phyloP scores from a whole-genome alignment of 2,888 invertebrate genomes.

The Tachina fera region DNA sequence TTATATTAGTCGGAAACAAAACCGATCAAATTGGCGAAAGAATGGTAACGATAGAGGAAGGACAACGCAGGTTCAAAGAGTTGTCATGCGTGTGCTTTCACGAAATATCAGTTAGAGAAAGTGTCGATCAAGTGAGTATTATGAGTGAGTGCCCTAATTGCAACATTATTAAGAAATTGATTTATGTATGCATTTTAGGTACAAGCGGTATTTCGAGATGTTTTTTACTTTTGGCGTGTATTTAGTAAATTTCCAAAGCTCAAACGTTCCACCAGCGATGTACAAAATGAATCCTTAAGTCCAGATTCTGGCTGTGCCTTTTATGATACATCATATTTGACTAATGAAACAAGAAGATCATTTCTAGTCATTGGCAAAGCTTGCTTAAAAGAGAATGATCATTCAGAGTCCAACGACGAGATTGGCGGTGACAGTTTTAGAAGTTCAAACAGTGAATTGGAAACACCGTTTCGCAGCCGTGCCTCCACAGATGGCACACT shows the following conservation, averaged over 20 bases:
- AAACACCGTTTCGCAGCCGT: constrained; percentile 87
- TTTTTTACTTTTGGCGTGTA: constrained; percentile 89
- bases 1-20: constrained; percentile 92
- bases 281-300: constrained; percentile 83
- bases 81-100: constrained; percentile 92
- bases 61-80: constrained; percentile 89
- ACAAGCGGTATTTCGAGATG: constrained; percentile 89
- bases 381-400: constrained; percentile 86
- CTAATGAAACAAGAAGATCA: constrained; percentile 78
- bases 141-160: background rate
- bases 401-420: constrained; percentile 86
- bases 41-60: constrained; percentile 91
- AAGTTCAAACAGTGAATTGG: constrained; percentile 82
- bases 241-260: constrained; percentile 88
- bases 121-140: constrained; percentile 88
- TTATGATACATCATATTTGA: constrained; percentile 81
- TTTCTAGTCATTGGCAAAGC: constrained; percentile 84
- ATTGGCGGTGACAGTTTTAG: constrained; percentile 81
- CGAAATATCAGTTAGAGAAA: constrained; percentile 93
- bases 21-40: constrained; percentile 90
- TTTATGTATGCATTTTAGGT: constrained; percentile 84
- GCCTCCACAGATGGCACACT: constrained; percentile 90
- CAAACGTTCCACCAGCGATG: constrained; percentile 85
- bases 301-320: constrained; percentile 84
- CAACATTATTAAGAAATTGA: background rate